These are phyloP conservation scores for Bubo scandiacus DNA, from an alignment of 2,113 vertebrate species.

Conservation along the genomic window DNA sequence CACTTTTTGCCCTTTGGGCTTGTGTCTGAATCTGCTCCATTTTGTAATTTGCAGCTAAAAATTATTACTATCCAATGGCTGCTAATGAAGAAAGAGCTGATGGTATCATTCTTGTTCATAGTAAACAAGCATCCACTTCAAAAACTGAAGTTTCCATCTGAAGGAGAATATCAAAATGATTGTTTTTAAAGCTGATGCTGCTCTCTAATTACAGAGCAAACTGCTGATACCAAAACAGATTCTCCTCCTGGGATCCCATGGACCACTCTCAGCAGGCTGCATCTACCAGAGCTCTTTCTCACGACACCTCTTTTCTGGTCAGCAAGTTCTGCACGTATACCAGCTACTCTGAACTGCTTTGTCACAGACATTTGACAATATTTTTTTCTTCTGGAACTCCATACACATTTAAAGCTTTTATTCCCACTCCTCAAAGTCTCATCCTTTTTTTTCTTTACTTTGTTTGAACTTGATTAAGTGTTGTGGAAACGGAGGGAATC, in stretches of 20 bases:
- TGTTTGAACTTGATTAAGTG: background rate
- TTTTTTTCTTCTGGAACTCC: background rate
- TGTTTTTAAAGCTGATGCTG: constrained; percentile 48
- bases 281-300: constrained; percentile 54
- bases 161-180: background rate
- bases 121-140: background rate
- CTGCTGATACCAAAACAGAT: background rate
- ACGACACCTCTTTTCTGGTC: constrained; percentile 43
- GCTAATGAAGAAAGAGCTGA: background rate
- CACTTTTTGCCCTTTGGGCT: background rate
- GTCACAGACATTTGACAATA: background rate
- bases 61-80: background rate
- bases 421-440: background rate
- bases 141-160: background rate
- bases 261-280: constrained; percentile 56
- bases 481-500: background rate
- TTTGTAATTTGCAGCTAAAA: background rate
- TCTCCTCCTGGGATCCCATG: constrained; percentile 33
- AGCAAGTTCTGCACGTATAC: constrained; percentile 48
- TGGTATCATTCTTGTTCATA: background rate
- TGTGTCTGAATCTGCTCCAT: background rate
- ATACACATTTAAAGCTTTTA: background rate
- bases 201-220: constrained; percentile 16
- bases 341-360: background rate
- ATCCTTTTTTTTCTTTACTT: background rate